Percentiles rank a stretch among this genome's conserved stretches.
Conservation (phyloP, 2,113 vertebrate species). For the Apaloderma vittatum region DNA sequence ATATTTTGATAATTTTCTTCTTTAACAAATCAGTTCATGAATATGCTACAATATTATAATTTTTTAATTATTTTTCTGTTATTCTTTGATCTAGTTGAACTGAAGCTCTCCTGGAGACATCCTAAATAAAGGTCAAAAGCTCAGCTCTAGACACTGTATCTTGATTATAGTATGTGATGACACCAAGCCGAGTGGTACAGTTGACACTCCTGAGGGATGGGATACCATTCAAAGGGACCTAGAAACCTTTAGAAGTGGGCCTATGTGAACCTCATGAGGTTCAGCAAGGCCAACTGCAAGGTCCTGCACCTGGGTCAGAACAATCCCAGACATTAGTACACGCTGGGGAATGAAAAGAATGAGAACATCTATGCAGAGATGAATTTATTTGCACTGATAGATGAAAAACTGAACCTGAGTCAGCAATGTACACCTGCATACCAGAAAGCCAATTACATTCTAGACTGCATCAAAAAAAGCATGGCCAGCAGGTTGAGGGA, state of each 20-base stretch:
- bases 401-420: background rate
- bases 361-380: background rate
- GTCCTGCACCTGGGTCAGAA: background rate
- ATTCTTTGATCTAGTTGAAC: background rate
- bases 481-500: rapidly evolving
- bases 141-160: background rate
- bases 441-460: background rate
- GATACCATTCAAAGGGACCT: background rate
- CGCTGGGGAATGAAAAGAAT: background rate
- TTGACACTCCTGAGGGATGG: rapidly evolving
- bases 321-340: background rate
- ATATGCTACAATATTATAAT: background rate
- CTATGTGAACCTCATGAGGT: no score
- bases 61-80: background rate
- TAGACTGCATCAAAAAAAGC: background rate
- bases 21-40: background rate
- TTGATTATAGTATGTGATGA: background rate
- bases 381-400: background rate
- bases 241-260: background rate
- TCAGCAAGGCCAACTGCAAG: background rate
- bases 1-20: background rate
- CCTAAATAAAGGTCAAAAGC: background rate
- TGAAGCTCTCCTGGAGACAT: background rate
- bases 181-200: background rate
- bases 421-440: rapidly evolving